Percentiles rank a stretch among this genome's conserved stretches.
Evolutionary conservation across 2,113 vertebrate genomes (phyloP).

Genomic region (Oncorhynchus nerka): DNA sequence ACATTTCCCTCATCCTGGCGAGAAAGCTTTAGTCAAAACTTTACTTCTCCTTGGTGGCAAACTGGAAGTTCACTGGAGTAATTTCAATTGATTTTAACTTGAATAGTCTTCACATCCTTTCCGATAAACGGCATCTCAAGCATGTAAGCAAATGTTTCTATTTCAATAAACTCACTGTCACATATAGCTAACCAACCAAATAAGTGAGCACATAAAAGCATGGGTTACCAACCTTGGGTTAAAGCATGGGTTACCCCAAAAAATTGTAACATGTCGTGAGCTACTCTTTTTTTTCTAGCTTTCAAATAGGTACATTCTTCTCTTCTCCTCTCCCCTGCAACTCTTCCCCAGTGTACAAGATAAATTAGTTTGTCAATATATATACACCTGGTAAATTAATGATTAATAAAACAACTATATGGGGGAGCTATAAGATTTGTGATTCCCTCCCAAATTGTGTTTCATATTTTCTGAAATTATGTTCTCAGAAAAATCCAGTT

Average conservation of each 20-base stretch:
- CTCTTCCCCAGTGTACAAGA: too few species aligned
- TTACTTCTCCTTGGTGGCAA: neutral
- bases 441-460: too few species aligned
- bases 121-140: neutral
- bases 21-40: neutral
- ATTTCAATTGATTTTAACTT: neutral
- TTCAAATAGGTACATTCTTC: too few species aligned
- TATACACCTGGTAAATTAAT: too few species aligned
- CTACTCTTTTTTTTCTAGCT: too few species aligned
- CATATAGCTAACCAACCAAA: constrained; percentile 13
- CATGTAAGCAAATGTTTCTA: constrained; percentile 5
- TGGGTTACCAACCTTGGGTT: neutral
- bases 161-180: constrained; percentile 13
- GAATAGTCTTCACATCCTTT: neutral
- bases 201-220: constrained; percentile 2
- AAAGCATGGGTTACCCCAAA: neutral
- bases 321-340: too few species aligned
- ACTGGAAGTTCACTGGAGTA: neutral
- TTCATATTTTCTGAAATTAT: too few species aligned
- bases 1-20: neutral
- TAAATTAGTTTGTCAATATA: too few species aligned
- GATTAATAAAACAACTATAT: too few species aligned
- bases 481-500: too few species aligned
- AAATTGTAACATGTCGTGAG: too few species aligned
- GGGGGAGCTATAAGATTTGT: too few species aligned